Percentiles rank a stretch among this genome's conserved stretches.
Conservation (phyloP, 1,140 invertebrate genomes). For the Drosophila arizonae region DNA sequence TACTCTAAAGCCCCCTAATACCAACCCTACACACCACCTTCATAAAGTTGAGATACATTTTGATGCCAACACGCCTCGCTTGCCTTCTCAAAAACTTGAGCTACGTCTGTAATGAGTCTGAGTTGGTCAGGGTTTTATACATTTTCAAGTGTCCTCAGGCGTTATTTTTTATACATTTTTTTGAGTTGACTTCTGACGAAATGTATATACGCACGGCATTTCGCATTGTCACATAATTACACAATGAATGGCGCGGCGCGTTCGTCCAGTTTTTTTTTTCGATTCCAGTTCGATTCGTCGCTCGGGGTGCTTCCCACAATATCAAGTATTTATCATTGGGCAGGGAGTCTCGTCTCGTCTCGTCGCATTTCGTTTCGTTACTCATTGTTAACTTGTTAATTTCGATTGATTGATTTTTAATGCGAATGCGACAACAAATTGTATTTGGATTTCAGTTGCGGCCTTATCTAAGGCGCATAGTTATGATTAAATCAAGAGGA, state of each 20-base stretch:
- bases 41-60: not conserved
- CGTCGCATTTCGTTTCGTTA: not conserved
- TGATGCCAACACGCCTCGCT: not conserved
- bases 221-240: conserved; percentile 64
- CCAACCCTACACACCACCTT: no score
- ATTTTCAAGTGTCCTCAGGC: conserved; percentile 32
- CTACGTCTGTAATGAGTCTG: conserved; percentile 1
- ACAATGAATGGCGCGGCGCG: conserved; percentile 57
- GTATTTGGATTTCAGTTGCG: conserved; percentile 31
- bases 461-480: conserved; percentile 52
- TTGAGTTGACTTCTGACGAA: conserved; percentile 54
- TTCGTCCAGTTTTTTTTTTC: conserved; percentile 21
- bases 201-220: conserved; percentile 5
- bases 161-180: conserved; percentile 1
- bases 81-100: not conserved
- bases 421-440: conserved; percentile 54
- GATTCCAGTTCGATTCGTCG: conserved; percentile 27
- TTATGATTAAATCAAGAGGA: conserved; percentile 75
- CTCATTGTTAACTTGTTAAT: conserved; percentile 79
- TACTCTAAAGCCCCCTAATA: no score
- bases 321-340: conserved; percentile 8
- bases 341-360: not conserved
- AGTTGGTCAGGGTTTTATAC: not conserved
- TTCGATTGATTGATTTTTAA: conserved; percentile 80
- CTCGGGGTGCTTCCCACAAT: conserved; percentile 70